A percentile compares a stretch with the other conserved stretches of the same genome.
Evolutionary conservation across 2,113 vertebrate species (phyloP).

Genomic region (Noturus placidus): DNA sequence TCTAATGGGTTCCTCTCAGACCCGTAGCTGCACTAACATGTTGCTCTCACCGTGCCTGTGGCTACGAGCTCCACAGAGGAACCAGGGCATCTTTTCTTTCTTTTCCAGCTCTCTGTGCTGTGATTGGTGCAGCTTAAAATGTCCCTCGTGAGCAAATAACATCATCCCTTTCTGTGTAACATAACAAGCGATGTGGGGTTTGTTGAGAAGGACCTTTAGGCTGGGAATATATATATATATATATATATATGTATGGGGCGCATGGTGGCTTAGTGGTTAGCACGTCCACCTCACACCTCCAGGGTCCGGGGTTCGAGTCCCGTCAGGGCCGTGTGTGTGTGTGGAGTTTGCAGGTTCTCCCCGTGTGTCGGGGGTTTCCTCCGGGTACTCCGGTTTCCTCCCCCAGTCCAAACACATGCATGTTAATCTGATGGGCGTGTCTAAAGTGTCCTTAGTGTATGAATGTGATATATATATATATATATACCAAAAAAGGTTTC

Average conservation of each 20-base stretch:
- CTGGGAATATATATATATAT: neutral
- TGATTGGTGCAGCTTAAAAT: constrained; percentile 33
- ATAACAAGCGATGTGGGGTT: constrained; percentile 13
- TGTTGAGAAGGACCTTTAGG: neutral
- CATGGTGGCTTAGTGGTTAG: too few relatives aligned
- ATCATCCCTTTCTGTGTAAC: neutral
- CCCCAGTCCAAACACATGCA: too few relatives aligned
- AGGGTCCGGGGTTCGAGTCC: too few relatives aligned
- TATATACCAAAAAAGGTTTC: too few relatives aligned
- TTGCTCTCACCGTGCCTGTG: constrained; percentile 66
- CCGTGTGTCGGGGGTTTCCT: too few relatives aligned
- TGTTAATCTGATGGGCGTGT: too few relatives aligned
- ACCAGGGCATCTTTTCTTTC: neutral
- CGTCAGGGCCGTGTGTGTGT: too few relatives aligned
- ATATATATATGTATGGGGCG: neutral
- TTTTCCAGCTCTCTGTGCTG: constrained; percentile 1
- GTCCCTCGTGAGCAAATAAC: neutral
- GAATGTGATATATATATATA: neutral
- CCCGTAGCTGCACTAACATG: constrained; percentile 60
- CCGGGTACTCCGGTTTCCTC: too few relatives aligned
- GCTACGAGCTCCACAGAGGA: constrained; percentile 19
- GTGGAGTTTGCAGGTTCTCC: too few relatives aligned
- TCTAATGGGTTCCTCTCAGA: constrained; percentile 73
- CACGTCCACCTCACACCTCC: too few relatives aligned
- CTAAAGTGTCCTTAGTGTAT: too few relatives aligned